A percentile compares a stretch with the other conserved stretches of the same genome.
phyloP scores from a whole-genome alignment of 2,113 vertebrate genomes.

The Hyla sarda region DNA sequence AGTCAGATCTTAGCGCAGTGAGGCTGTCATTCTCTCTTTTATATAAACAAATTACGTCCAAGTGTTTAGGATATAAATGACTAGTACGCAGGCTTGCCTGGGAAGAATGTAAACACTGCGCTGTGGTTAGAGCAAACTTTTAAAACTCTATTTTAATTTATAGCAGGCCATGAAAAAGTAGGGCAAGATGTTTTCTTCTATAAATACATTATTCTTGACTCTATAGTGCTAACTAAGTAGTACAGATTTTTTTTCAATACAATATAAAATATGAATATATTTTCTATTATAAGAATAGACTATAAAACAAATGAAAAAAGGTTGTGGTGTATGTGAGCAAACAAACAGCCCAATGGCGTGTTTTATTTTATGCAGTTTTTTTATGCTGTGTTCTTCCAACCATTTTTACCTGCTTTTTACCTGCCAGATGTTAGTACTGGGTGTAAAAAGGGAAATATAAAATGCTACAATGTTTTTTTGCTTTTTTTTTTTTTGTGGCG shows the following conservation, averaged over 20 bases:
- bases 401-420: too few species aligned
- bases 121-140: slow-evolving; percentile 82
- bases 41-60: slow-evolving; percentile 84
- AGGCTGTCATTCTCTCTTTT: slow-evolving; percentile 76
- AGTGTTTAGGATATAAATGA: slow-evolving; percentile 89
- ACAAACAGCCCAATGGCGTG: too few species aligned
- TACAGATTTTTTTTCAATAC: not conserved
- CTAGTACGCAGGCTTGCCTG: slow-evolving; percentile 82
- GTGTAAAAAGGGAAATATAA: too few species aligned
- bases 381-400: too few species aligned
- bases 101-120: slow-evolving; percentile 87
- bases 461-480: too few species aligned
- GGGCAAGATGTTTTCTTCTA: slow-evolving; percentile 57
- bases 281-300: not conserved
- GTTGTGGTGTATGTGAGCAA: too few species aligned
- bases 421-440: too few species aligned
- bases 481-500: too few species aligned
- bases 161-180: slow-evolving; percentile 72
- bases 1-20: slow-evolving; percentile 70
- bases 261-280: not conserved
- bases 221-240: not conserved
- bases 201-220: slow-evolving; percentile 61
- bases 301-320: not conserved
- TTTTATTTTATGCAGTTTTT: too few species aligned
- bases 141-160: slow-evolving; percentile 83